Base-by-base conservation (phyloP, 1,140 invertebrate species). In the Drosophila tristis region DNA sequence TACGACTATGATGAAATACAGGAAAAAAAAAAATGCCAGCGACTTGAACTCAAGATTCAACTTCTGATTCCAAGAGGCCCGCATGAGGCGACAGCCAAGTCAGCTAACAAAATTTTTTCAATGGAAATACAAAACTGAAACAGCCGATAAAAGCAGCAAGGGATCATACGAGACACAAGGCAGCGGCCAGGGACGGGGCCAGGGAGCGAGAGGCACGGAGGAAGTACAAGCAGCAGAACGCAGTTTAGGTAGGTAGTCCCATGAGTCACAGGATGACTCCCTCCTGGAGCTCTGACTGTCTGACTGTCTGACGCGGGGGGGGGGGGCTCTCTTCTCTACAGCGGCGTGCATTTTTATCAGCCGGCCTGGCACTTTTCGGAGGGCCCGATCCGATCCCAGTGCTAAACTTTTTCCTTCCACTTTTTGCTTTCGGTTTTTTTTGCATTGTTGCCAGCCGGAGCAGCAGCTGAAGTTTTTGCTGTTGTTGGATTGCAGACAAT, bases 1-100 rank as follows among this genome's bases (percentile, higher is more conserved):
- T 76, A 76, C 45, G 48, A 70, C 50, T 68, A 75, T 87, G 82
- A 87, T 87, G 82, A 87, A 87, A 87, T 82, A 54, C 45, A 55
- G 35, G 35, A 31, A 57, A 57, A 54, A 51, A 16, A 31, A 57
- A 57, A 54, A 51, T 0, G 43, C 26, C 29, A 59, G 72, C 51
- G 72, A 76, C 61, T 71, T 70, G 67, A 70, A 71, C 67, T 71
- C 67, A 43, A 71, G 67, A 71, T 71, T 71, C 67, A 68, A 71
- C 65, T 70, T 68, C 67, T 68, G 74, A 76, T 76, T 76, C 74
- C 72, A 76, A 67, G 74, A 75, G 78, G 48, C 78, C 78, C 78
- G 78, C 78, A 80, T 80, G 60, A 76, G 63, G 68, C 64, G 50
- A 20, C 62, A 43, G 72, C 43, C 55, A 67, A 39, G 35, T 39